Conservation (phyloP, 2,888 invertebrate genomes). For the Drosophila quinaria region DNA sequence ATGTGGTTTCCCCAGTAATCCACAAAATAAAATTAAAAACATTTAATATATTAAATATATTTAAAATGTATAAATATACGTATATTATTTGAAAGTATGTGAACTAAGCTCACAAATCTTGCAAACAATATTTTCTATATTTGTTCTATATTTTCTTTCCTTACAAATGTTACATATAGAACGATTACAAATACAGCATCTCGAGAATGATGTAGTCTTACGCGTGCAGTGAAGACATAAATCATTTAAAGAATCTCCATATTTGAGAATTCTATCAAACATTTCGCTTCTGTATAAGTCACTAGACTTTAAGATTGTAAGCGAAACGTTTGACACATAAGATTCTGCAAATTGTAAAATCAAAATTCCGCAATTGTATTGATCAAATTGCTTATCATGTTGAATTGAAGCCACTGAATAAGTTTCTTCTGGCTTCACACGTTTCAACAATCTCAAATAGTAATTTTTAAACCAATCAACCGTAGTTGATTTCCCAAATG, state of each 20-base stretch:
- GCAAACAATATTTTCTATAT: neutral
- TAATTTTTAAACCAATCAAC: no score
- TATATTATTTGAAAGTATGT: no score
- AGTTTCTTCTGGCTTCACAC: no score
- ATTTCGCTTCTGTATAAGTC: neutral
- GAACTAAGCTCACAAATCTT: neutral
- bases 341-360: neutral
- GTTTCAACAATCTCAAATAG: no score
- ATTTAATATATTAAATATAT: no score
- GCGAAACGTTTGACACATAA: neutral
- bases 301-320: neutral
- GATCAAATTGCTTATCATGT: no score
- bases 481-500: no score
- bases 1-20: no score
- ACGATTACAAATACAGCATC: neutral
- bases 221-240: neutral
- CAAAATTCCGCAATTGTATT: neutral
- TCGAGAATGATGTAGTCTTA: neutral
- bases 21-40: no score
- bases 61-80: no score
- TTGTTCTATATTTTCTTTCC: neutral
- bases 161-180: neutral
- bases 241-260: neutral
- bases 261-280: neutral
- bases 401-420: no score